Evolutionary conservation across 2,113 vertebrate genomes (phyloP).

Genomic region (Podarcis raffonei): DNA sequence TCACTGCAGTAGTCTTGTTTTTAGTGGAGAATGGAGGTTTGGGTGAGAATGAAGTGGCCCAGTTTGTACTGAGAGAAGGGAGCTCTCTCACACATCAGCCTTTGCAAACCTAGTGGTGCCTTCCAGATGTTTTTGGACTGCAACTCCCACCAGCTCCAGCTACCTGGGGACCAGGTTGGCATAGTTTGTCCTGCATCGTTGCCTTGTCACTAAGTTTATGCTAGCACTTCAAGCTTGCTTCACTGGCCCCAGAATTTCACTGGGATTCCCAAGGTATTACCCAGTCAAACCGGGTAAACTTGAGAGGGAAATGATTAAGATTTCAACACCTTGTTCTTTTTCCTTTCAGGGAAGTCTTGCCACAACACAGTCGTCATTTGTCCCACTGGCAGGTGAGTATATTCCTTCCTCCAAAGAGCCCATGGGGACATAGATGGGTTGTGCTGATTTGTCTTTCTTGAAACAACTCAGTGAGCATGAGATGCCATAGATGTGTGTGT

Average conservation of each 20-base stretch:
- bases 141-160: no score
- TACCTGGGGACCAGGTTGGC: no score
- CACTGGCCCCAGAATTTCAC: no score
- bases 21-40: neutral
- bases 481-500: no score
- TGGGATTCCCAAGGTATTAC: neutral
- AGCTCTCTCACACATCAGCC: no score
- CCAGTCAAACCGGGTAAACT: neutral
- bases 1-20: neutral
- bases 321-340: constrained; percentile 38
- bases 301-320: neutral
- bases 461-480: no score
- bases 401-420: neutral
- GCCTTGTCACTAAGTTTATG: neutral
- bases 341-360: constrained; percentile 77
- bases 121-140: neutral
- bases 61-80: neutral
- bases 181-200: neutral
- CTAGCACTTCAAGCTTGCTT: neutral
- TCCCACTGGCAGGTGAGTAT: constrained; percentile 86
- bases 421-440: neutral
- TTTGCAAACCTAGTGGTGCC: no score
- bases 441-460: no score
- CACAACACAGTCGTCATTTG: constrained; percentile 73
- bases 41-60: neutral